A percentile compares a stretch with the other conserved stretches of the same genome.
phyloP scores from a whole-genome alignment of 2,797 vertebrate genomes.

The Enteromius paludinosus region DNA sequence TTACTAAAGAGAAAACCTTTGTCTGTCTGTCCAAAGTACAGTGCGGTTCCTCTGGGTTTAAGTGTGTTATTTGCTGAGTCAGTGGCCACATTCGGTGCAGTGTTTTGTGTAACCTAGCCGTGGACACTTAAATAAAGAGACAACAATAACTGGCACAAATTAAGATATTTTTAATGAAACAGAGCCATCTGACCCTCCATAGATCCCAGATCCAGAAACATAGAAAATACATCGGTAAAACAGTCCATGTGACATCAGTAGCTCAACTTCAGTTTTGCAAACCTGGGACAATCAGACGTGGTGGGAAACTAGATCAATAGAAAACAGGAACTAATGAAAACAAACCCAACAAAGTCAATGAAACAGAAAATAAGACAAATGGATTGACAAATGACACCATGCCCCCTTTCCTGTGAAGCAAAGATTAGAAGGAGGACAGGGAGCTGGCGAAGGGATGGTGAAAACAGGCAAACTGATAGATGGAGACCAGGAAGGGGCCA shows the following conservation, averaged over 20 bases:
- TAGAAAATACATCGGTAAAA: too few relatives aligned
- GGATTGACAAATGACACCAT: neutral
- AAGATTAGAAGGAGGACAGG: neutral
- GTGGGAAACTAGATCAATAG: neutral
- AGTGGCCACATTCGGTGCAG: neutral
- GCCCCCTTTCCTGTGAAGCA: neutral
- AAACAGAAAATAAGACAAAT: neutral
- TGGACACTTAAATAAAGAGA: slow-evolving; percentile 20
- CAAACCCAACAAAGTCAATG: neutral
- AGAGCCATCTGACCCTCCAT: too few relatives aligned
- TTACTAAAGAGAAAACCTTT: slow-evolving; percentile 40
- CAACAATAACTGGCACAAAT: neutral
- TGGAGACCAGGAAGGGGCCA: too few relatives aligned
- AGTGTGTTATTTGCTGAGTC: slow-evolving; percentile 11
- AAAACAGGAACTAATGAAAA: neutral
- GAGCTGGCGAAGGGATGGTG: neutral
- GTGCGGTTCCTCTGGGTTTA: neutral
- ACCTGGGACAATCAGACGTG: neutral
- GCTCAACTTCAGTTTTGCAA: too few relatives aligned
- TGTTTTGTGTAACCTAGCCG: slow-evolving; percentile 13
- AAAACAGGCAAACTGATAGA: too few relatives aligned
- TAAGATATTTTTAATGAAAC: too few relatives aligned
- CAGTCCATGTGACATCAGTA: too few relatives aligned
- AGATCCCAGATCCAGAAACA: too few relatives aligned
- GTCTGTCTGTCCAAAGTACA: slow-evolving; percentile 17